Base-by-base conservation (phyloP, 2,797 vertebrate genomes). In the Craterocephalus amniculus region DNA sequence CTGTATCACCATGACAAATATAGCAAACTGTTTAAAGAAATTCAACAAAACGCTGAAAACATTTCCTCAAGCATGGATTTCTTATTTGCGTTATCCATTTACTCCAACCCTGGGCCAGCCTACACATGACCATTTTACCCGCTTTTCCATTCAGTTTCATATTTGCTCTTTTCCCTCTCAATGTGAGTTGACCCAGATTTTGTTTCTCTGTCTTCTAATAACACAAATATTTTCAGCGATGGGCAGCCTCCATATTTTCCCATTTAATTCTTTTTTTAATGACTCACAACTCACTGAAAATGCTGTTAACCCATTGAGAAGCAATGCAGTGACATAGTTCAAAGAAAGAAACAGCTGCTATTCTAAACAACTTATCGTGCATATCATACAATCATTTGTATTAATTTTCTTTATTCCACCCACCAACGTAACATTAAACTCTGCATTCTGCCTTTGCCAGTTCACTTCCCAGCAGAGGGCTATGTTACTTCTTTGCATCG, bases 281-380 rank as follows among this genome's bases (percentile, higher is more conserved):
- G 31, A 48, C 40, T 73, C 38, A 59, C 58, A 36, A 0, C 43
- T 20, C 35, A 54, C 12, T 62, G 12, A 52, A 69, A 18, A 57
- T 0, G 26, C 38, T 38, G 12, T 57, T 63, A 63, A 70, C 74
- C 34, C 48, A 35, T n/a, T 22, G 7, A 67, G 13, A 5, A 43
- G 49, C 27, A 52, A 43, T 58, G 72, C 31, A 58, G 64, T 34
- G 36, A 64, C 31, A 1, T 10, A 32, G 22, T 20, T 10, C 43
- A 72, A 61, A 27, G 18, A 63, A 24, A n/a, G 6, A 67, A 74
- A 70, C 26, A 70, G 51, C 49, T 64, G 1, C 51, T 20, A 7
- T 43, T 43, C 16, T 45, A 9, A 45, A 45, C 40, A 43, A 18
- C 40, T 14, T 2, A 38, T 16, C 16, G 14, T 20, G 6, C 40